These are phyloP conservation scores for Uropsilus gracilis DNA, from an alignment of 2,113 vertebrate species.

Conservation along the genomic window DNA sequence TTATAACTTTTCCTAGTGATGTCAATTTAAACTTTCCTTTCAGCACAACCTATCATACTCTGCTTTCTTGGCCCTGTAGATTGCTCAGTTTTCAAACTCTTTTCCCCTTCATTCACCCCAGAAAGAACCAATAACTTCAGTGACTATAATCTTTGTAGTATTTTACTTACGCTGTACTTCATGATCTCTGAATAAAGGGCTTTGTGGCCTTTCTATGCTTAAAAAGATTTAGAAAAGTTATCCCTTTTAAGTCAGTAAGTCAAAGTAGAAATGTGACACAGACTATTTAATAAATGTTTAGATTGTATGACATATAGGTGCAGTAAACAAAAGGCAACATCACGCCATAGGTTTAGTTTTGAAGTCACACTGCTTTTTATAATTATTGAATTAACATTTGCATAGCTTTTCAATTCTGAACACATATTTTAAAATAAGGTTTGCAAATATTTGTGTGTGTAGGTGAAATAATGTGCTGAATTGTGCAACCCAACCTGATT, in stretches of 20 bases:
- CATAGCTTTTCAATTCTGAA: neutral
- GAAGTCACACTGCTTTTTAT: neutral
- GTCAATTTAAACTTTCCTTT: neutral
- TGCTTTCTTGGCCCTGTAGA: neutral
- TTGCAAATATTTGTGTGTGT: neutral
- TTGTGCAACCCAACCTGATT: neutral
- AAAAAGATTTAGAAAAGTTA: neutral
- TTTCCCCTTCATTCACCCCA: neutral
- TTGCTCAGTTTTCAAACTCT: neutral
- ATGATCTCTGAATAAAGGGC: neutral
- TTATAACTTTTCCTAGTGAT: neutral
- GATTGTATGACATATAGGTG: neutral
- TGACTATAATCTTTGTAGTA: neutral
- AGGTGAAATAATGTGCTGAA: neutral
- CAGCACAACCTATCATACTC: neutral
- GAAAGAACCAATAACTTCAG: neutral
- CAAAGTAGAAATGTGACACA: neutral
- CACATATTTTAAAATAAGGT: neutral
- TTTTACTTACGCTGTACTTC: slow-evolving; percentile 16
- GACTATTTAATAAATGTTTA: neutral
- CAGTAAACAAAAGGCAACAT: neutral
- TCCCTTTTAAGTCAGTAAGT: slow-evolving; percentile 1
- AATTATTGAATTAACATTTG: neutral
- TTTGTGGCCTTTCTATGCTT: slow-evolving; percentile 6
- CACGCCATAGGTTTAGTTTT: neutral